Evolutionary conservation across 2,113 vertebrate genomes (phyloP).

Genomic region (Seriola aureovittata): DNA sequence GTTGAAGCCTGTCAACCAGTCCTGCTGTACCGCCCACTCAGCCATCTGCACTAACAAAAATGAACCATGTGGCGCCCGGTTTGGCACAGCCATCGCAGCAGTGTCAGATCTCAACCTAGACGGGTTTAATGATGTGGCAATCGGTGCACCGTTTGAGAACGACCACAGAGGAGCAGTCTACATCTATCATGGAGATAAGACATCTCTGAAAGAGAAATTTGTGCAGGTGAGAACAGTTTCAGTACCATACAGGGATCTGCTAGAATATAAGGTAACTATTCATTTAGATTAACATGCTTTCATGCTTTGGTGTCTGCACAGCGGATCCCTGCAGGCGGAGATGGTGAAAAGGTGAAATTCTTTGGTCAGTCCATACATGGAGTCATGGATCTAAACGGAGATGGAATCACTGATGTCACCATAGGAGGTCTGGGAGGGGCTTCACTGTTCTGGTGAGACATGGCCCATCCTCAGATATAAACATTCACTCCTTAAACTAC

Average conservation of each 20-base stretch:
- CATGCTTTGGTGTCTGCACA: slow-evolving; percentile 68
- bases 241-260: no score
- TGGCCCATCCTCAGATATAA: slow-evolving; percentile 24
- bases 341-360: slow-evolving; percentile 93
- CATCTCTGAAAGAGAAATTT: slow-evolving; percentile 86
- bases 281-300: background rate
- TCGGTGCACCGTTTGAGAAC: slow-evolving; percentile 94
- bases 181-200: slow-evolving; percentile 90
- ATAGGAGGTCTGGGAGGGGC: slow-evolving; percentile 97
- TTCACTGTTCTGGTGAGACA: slow-evolving; percentile 93
- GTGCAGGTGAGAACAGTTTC: slow-evolving; percentile 85
- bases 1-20: slow-evolving; percentile 91
- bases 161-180: slow-evolving; percentile 95
- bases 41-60: slow-evolving; percentile 84
- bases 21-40: slow-evolving; percentile 87
- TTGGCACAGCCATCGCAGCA: slow-evolving; percentile 95
- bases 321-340: slow-evolving; percentile 94
- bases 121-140: slow-evolving; percentile 91
- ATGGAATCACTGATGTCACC: slow-evolving; percentile 95
- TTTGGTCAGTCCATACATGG: slow-evolving; percentile 98
- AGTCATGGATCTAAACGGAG: slow-evolving; percentile 95
- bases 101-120: slow-evolving; percentile 95
- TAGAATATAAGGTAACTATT: background rate
- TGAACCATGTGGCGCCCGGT: slow-evolving; percentile 94
- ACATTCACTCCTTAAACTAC: slow-evolving; percentile 26